Conservation (phyloP, 2,113 vertebrate genomes). For the Leucopternis melanops region DNA sequence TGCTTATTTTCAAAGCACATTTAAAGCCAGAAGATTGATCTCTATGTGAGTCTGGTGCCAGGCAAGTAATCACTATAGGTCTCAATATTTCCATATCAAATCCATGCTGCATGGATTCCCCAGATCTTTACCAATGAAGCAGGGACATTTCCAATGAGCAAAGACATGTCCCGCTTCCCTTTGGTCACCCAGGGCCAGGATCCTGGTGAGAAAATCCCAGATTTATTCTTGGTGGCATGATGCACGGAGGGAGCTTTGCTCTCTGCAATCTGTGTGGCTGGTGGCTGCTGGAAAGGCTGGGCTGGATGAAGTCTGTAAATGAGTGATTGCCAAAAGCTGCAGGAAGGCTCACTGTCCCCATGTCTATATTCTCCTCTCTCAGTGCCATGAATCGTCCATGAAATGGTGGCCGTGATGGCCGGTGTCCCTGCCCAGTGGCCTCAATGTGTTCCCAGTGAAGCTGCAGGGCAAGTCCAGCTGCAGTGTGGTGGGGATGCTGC, state of each 20-base stretch:
- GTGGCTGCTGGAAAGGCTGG: background rate
- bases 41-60: background rate
- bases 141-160: background rate
- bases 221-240: background rate
- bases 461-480: background rate
- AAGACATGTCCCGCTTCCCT: background rate
- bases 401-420: background rate
- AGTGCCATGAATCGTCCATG: background rate
- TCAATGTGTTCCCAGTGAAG: fast-evolving
- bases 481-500: background rate
- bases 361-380: background rate
- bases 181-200: background rate
- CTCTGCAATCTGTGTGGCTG: fast-evolving
- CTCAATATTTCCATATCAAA: background rate
- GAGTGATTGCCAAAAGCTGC: background rate
- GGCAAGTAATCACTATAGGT: background rate
- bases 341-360: background rate
- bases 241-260: fast-evolving
- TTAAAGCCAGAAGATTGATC: background rate
- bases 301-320: background rate
- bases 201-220: background rate
- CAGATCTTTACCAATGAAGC: background rate
- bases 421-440: background rate
- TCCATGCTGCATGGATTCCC: background rate
- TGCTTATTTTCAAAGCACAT: background rate